A percentile compares a stretch with the other conserved stretches of the same genome.
phyloP scores from a whole-genome alignment of 1,140 invertebrate species.

The Hesperophylax magnus region DNA sequence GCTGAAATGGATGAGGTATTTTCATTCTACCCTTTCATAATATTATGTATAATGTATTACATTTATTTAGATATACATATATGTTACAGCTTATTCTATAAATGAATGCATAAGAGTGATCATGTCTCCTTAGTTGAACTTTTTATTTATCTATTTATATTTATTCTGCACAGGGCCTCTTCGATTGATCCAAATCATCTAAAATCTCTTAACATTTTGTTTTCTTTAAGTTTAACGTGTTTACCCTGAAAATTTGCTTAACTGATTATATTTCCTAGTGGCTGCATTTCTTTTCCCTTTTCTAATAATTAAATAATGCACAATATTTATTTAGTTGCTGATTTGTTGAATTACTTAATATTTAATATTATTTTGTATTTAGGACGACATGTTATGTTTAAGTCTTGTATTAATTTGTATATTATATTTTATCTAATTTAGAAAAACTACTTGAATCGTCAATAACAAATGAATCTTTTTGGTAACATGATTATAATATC shows the following conservation, averaged over 20 bases:
- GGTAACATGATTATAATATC: constrained; percentile 26
- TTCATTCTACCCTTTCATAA: constrained; percentile 20
- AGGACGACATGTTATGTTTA: not conserved
- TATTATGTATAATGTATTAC: constrained; percentile 2
- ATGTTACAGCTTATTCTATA: not conserved
- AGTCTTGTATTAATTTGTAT: too few species aligned
- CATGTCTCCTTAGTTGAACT: not conserved
- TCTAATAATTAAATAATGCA: constrained; percentile 8
- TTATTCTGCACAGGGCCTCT: constrained; percentile 53
- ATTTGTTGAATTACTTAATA: not conserved
- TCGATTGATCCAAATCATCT: constrained; percentile 51
- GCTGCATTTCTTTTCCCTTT: constrained; percentile 8
- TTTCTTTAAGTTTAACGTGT: not conserved
- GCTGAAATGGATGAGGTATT: constrained; percentile 57
- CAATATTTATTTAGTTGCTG: not conserved
- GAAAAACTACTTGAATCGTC: too few species aligned
- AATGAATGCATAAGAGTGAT: too few species aligned
- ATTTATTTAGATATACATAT: constrained; percentile 2
- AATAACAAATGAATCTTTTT: constrained; percentile 19
- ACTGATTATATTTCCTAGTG: constrained; percentile 43
- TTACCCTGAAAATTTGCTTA: constrained; percentile 44
- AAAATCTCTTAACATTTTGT: constrained; percentile 25
- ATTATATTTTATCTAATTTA: too few species aligned
- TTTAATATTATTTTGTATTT: constrained; percentile 19
- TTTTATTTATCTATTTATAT: not conserved